Evolutionary conservation across 2,797 vertebrate genomes (phyloP), one percentile per base, ranked within the genome.

Genomic region (Xenopus petersii): DNA sequence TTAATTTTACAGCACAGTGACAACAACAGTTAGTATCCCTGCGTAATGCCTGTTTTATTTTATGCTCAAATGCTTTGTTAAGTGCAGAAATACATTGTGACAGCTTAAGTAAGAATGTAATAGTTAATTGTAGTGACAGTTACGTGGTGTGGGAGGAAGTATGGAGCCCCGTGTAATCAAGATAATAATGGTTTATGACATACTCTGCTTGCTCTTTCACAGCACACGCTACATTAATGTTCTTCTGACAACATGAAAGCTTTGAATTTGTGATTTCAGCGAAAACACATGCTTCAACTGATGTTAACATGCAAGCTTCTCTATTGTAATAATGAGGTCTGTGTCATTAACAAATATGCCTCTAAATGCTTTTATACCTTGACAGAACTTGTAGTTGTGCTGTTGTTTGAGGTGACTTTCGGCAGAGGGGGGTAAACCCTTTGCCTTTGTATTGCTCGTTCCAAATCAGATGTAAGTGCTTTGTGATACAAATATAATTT

Each of bases 121-220:
- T 51, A 58, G 51, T 46, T 73, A 66, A 73, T 73, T 58, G 71
- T 47, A 73, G 71, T 73, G 71, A 73, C 71, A 66, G 71, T 66
- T 73, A 56, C 64, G 63, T 56, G 61, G 48, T 66, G 71, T 65
- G 56, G 71, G 71, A 65, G 63, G 63, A 42, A 58, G 65, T 42
- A 65, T 58, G 21, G 4, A 11, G 49, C 36, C n/a, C 63, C 58
- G 13, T 59, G 63, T 73, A 64, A 66, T 73, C 16, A 46, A 12
- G 58, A 70, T 70, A 70, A 69, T 69, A 69, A 70, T 60, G 58
- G 68, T 47, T 59, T 70, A 60, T 60, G 56, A 48, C 68, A 48
- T 60, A 59, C 67, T 69, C 30, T 46, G 67, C 67, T 69, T 58
- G 61, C 61, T 63, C 26, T 63, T 63, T 63, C 15, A 36, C 30